Percentiles rank a stretch among this genome's conserved stretches.
phyloP scores from a whole-genome alignment of 2,797 vertebrate genomes.

The Melanotaenia parkinsoni region DNA sequence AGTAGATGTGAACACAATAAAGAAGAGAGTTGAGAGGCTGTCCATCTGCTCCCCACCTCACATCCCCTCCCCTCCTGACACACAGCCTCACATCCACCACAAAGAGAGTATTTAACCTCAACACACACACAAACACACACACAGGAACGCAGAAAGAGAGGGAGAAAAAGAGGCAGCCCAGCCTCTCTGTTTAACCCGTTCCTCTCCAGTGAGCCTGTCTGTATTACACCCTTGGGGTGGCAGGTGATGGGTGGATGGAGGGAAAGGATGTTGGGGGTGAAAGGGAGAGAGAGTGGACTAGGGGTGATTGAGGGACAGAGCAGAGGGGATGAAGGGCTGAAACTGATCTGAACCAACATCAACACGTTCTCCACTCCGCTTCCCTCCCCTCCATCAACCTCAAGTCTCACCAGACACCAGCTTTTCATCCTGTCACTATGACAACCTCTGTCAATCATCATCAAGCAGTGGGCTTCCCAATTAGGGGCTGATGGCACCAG shows the following conservation, averaged over 20 bases:
- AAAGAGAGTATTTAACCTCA: conserved; percentile 95
- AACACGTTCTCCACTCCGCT: conserved; percentile 63
- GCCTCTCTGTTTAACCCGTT: conserved; percentile 92
- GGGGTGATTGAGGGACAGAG: conserved; percentile 62
- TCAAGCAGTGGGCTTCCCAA: conserved; percentile 52
- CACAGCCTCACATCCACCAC: conserved; percentile 86
- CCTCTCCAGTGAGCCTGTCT: conserved; percentile 82
- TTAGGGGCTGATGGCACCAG: conserved; percentile 37
- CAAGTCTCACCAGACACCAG: conserved; percentile 72
- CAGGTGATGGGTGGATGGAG: conserved; percentile 80
- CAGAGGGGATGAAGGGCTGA: conserved; percentile 68
- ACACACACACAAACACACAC: conserved; percentile 61
- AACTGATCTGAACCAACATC: conserved; percentile 80
- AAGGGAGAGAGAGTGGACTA: background rate
- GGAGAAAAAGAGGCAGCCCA: conserved; percentile 52
- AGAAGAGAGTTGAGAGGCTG: conserved; percentile 81
- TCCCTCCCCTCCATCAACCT: conserved; percentile 36
- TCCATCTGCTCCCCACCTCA: conserved; percentile 88
- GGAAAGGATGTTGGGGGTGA: conserved; percentile 59
- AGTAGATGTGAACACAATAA: conserved; percentile 86
- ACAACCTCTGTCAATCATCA: conserved; percentile 80
- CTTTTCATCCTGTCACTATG: conserved; percentile 76
- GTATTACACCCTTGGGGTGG: conserved; percentile 77
- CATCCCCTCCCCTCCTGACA: conserved; percentile 80
- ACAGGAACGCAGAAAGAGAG: conserved; percentile 36